Percentiles rank a stretch among this genome's conserved stretches.
Evolutionary conservation across 2,113 vertebrate species (phyloP).

Genomic region (Paramormyrops kingsleyae): DNA sequence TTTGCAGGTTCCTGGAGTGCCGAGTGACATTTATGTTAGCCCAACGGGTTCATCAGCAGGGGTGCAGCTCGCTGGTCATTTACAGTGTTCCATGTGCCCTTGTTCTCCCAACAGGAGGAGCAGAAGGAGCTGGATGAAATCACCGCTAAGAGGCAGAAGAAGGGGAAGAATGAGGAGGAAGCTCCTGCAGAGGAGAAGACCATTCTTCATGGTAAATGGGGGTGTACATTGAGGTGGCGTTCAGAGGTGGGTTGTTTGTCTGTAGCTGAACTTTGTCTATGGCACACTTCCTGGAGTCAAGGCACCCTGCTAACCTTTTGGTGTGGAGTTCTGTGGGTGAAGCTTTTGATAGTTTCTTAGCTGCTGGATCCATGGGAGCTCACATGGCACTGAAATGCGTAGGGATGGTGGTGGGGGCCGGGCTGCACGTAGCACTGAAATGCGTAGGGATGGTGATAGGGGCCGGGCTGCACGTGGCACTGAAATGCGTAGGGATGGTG

Average conservation of each 20-base stretch:
- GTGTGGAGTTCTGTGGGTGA: background rate
- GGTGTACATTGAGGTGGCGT: background rate
- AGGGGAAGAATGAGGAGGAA: slow-evolving; percentile 87
- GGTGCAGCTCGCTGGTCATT: background rate
- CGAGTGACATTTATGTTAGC: background rate
- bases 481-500: too few relatives aligned
- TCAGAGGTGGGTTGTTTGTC: background rate
- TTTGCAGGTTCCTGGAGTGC: background rate
- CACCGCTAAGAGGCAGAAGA: slow-evolving; percentile 94
- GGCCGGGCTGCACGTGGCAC: too few relatives aligned
- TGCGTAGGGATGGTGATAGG: too few relatives aligned
- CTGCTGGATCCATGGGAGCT: background rate
- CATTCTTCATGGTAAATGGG: slow-evolving; percentile 77
- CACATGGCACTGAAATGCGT: too few relatives aligned
- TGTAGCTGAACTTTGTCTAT: background rate
- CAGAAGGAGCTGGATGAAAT: slow-evolving; percentile 96
- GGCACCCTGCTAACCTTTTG: background rate
- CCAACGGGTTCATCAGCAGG: background rate
- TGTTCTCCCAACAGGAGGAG: slow-evolving; percentile 67
- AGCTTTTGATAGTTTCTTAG: background rate
- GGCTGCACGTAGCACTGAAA: too few relatives aligned
- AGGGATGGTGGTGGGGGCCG: too few relatives aligned
- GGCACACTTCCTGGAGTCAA: background rate
- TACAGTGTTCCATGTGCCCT: background rate
- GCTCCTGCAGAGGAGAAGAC: slow-evolving; percentile 94